Evolutionary conservation across 2,113 vertebrate species (phyloP).

Genomic region (Eulemur macaco): DNA sequence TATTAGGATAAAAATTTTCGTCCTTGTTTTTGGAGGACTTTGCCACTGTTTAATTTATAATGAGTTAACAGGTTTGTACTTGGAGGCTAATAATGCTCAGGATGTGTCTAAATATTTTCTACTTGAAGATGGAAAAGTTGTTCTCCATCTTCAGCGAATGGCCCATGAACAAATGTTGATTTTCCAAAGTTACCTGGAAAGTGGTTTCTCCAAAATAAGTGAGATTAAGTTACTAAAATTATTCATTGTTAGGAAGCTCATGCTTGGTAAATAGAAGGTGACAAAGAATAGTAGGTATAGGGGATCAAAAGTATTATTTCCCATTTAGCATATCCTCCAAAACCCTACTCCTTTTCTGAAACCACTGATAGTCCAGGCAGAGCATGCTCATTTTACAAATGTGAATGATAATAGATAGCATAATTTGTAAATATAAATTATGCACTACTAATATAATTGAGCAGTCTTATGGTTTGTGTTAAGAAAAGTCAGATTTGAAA

Average conservation of each 20-base stretch:
- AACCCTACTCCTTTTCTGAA: not conserved
- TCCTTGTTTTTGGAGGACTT: not conserved
- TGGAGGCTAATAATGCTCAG: not conserved
- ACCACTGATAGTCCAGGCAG: not conserved
- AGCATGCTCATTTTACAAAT: not conserved
- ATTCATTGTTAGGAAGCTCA: not conserved
- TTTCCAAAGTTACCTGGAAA: not conserved
- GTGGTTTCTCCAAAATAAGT: not conserved
- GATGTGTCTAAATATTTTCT: not conserved
- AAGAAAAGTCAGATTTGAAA: not conserved
- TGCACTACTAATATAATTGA: not conserved
- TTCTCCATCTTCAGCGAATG: not conserved
- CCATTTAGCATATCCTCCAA: not conserved
- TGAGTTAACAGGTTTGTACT: not conserved
- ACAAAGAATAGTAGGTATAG: not conserved
- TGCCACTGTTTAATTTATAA: not conserved
- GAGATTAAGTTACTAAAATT: not conserved
- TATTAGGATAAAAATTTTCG: not conserved
- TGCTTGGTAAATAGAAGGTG: not conserved
- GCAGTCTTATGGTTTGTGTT: not conserved
- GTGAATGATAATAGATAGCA: not conserved
- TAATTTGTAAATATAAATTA: not conserved
- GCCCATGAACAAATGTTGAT: not conserved
- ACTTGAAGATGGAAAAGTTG: not conserved
- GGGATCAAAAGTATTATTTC: not conserved